phyloP scores from a whole-genome alignment of 2,888 invertebrate species.

The Heliconius ismenius region DNA sequence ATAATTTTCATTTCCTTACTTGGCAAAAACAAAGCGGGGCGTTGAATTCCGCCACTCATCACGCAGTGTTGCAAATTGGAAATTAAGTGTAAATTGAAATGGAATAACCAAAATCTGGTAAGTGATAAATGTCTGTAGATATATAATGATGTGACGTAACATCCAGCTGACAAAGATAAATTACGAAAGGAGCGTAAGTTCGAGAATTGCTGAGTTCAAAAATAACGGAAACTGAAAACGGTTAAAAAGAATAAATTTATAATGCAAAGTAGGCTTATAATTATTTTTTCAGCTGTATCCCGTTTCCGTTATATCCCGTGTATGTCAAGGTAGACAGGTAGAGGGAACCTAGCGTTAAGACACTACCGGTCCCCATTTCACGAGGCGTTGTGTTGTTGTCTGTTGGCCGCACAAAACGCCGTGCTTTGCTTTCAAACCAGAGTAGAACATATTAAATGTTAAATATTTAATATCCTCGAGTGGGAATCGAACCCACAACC shows the following conservation, averaged over 20 bases:
- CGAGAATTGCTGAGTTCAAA: background rate
- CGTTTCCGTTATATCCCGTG: no score
- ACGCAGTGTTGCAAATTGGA: background rate
- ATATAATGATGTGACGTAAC: background rate
- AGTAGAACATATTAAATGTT: no score
- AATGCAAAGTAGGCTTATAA: background rate
- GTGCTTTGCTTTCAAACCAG: no score
- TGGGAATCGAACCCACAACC: no score
- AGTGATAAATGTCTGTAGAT: background rate
- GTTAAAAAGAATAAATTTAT: background rate
- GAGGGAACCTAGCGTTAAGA: no score
- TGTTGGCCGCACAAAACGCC: no score
- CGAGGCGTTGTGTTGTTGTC: no score
- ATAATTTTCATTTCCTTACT: background rate
- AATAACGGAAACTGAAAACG: background rate
- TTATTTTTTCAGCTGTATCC: no score
- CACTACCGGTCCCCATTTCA: no score
- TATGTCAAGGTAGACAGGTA: no score
- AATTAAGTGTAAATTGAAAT: background rate
- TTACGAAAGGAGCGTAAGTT: background rate
- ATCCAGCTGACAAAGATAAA: background rate
- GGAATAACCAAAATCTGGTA: background rate
- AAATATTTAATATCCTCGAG: no score
- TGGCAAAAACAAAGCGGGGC: background rate
- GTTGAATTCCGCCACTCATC: background rate